A percentile compares a stretch with the other conserved stretches of the same genome.
These are phyloP conservation scores for Eospalax fontanierii DNA, from an alignment of 2,797 vertebrate genomes.

Conservation along the genomic window DNA sequence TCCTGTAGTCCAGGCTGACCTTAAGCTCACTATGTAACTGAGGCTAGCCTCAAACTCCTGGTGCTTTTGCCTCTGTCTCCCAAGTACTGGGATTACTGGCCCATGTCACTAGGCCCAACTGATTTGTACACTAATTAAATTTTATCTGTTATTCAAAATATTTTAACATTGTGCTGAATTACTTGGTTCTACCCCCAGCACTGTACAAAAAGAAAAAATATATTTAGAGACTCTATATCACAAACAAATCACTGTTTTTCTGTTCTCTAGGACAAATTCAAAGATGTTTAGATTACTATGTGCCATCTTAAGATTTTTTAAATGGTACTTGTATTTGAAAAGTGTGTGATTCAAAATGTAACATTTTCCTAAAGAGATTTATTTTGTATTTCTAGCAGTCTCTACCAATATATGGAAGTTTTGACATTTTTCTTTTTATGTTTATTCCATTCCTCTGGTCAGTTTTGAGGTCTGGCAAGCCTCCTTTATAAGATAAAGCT, in stretches of 20 bases:
- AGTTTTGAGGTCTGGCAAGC: not conserved
- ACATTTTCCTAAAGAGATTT: slow-evolving; percentile 25
- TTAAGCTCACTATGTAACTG: not conserved
- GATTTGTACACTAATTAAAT: slow-evolving; percentile 56
- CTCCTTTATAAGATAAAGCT: slow-evolving; percentile 31
- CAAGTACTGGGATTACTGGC: not conserved
- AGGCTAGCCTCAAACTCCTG: not conserved
- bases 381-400: slow-evolving; percentile 16
- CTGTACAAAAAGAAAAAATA: not conserved
- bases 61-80: not conserved
- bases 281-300: slow-evolving; percentile 10
- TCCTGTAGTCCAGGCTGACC: not conserved
- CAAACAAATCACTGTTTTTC: slow-evolving; percentile 10
- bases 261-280: slow-evolving; percentile 53
- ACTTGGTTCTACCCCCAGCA: not conserved
- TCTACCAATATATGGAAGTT: slow-evolving; percentile 11
- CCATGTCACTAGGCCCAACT: not conserved
- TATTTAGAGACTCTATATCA: not conserved
- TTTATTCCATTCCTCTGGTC: slow-evolving; percentile 16
- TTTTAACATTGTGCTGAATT: not conserved
- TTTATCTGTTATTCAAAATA: slow-evolving; percentile 59
- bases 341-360: slow-evolving; percentile 35
- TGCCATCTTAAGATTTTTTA: slow-evolving; percentile 49
- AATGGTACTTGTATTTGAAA: slow-evolving; percentile 44
- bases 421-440: slow-evolving; percentile 1